Percentiles rank a stretch among this genome's conserved stretches.
These are phyloP conservation scores for Alexandromys fortis DNA, from an alignment of 2,113 vertebrate genomes.

Conservation along the genomic window DNA sequence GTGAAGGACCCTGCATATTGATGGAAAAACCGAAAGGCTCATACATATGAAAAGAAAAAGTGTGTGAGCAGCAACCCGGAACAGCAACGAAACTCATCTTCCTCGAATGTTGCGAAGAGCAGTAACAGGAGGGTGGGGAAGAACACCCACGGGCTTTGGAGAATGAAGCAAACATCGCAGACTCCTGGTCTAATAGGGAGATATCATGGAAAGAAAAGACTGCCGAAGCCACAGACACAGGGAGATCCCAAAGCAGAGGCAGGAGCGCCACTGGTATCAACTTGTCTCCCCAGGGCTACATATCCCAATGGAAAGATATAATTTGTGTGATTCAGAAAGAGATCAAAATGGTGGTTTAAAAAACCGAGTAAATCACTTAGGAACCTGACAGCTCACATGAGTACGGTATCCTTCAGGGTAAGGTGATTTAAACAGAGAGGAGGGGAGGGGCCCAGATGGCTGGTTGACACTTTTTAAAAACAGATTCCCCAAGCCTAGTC, in stretches of 20 bases:
- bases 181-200: constrained; percentile 14
- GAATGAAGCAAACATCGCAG: neutral
- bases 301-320: neutral
- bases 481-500: too few species aligned
- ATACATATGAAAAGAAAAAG: neutral
- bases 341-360: constrained; percentile 1
- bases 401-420: neutral
- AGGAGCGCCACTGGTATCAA: neutral
- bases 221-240: neutral
- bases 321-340: constrained; percentile 44
- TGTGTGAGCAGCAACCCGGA: neutral
- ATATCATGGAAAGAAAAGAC: constrained; percentile 11
- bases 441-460: neutral
- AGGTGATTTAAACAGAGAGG: neutral
- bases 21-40: neutral
- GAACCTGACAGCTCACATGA: neutral
- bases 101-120: neutral
- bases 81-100: neutral
- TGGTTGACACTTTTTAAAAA: neutral
- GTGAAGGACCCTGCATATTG: neutral
- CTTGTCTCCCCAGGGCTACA: neutral
- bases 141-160: neutral
- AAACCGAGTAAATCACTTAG: neutral
- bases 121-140: neutral
- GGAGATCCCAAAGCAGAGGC: constrained; percentile 1